These are phyloP conservation scores for Catagonus wagneri DNA, from an alignment of 2,113 vertebrate species.

Conservation along the genomic window DNA sequence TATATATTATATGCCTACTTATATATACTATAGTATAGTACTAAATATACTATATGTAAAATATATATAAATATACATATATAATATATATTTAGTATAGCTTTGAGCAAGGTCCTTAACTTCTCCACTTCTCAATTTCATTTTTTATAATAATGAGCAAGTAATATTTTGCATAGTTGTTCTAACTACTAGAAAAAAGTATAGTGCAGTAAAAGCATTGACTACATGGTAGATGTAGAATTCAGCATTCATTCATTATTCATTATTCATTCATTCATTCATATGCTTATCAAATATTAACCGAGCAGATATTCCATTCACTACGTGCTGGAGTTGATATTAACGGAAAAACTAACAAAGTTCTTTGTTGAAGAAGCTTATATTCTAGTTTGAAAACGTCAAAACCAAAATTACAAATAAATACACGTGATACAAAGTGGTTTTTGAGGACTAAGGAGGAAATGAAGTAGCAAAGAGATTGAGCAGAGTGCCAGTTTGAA, in stretches of 20 bases:
- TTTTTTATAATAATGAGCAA: slow-evolving; percentile 18
- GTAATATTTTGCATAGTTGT: slow-evolving; percentile 41
- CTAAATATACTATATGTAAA: too few species aligned
- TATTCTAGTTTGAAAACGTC: not conserved
- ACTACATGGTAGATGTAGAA: not conserved
- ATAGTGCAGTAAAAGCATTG: not conserved
- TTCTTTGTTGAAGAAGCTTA: not conserved
- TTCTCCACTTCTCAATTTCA: slow-evolving; percentile 12
- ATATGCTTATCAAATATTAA: not conserved
- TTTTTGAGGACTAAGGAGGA: not conserved
- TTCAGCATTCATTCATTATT: slow-evolving; percentile 30
- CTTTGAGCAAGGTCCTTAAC: slow-evolving; percentile 18
- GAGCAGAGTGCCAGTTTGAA: not conserved
- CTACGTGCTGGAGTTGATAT: not conserved
- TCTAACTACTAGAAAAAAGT: not conserved
- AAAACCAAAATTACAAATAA: not conserved
- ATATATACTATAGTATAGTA: too few species aligned
- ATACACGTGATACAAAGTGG: not conserved
- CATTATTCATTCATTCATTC: slow-evolving; percentile 14
- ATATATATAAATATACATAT: not conserved
- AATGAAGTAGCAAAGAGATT: not conserved
- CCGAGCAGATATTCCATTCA: not conserved
- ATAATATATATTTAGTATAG: not conserved
- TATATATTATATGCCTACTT: too few species aligned
- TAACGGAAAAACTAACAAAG: not conserved